phyloP scores from a whole-genome alignment of 2,113 vertebrate species.

The Dasyornis broadbenti region DNA sequence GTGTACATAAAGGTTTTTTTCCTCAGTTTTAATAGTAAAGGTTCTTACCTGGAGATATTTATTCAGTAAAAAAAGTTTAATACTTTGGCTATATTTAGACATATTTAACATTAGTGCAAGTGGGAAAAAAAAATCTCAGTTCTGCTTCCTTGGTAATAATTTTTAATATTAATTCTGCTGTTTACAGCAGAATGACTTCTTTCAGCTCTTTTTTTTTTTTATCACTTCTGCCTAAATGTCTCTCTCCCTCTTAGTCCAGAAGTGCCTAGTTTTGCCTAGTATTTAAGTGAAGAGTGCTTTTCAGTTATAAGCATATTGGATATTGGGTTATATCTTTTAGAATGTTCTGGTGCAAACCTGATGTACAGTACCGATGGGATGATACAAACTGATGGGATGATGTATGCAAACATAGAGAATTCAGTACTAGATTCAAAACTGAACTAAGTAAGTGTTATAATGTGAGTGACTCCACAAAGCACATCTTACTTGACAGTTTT shows the following conservation, averaged over 20 bases:
- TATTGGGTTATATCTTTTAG: not conserved
- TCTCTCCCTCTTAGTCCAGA: not conserved
- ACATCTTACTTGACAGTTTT: not conserved
- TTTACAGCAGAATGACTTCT: not conserved
- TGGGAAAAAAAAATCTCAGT: not conserved
- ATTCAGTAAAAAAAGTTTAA: not conserved
- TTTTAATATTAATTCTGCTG: not conserved
- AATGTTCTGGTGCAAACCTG: not conserved
- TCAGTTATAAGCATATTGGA: not conserved
- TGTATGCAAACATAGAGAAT: not conserved
- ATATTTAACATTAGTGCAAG: not conserved
- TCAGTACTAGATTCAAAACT: not conserved
- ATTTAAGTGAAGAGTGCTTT: not conserved
- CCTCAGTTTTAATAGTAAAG: not conserved
- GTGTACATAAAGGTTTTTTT: accelerated
- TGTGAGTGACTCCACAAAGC: not conserved
- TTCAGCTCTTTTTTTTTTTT: not conserved
- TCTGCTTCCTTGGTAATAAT: not conserved
- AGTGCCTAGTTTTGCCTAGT: not conserved
- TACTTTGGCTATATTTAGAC: not conserved
- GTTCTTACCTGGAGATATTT: not conserved
- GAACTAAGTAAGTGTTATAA: not conserved
- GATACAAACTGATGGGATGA: not conserved
- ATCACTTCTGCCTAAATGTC: not conserved
- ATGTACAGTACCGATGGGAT: not conserved